These are phyloP conservation scores for Nectonema munidae DNA, from an alignment of 2,888 invertebrate species.

Conservation along the genomic window DNA sequence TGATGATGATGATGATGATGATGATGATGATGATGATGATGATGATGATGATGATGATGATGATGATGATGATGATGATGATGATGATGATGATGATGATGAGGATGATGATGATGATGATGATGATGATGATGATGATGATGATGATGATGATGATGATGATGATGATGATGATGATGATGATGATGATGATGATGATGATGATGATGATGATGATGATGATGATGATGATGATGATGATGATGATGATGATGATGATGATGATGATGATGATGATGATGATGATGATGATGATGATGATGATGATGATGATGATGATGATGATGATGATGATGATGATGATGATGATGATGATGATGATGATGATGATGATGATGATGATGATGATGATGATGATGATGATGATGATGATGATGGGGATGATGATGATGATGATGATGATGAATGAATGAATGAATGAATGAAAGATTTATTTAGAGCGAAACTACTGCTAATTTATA, in stretches of 20 bases:
- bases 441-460: too few relatives aligned
- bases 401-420: too few relatives aligned
- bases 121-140: background rate
- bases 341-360: constrained; percentile 14
- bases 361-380: constrained; percentile 14
- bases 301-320: constrained; percentile 13
- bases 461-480: too few relatives aligned
- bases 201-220: constrained; percentile 8
- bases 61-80: too few relatives aligned
- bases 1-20: constrained; percentile 13
- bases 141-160: constrained; percentile 2
- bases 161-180: constrained; percentile 10
- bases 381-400: constrained; percentile 13
- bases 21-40: constrained; percentile 14
- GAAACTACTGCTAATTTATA: too few relatives aligned
- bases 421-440: too few relatives aligned
- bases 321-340: constrained; percentile 14
- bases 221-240: constrained; percentile 8
- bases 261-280: constrained; percentile 11
- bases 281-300: constrained; percentile 13
- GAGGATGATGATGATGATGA: too few relatives aligned
- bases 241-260: constrained; percentile 10
- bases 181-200: constrained; percentile 10
- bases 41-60: constrained; percentile 13
- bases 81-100: constrained; percentile 7